Base-by-base conservation (phyloP, 2,888 invertebrate species). In the Erebia ligea region DNA sequence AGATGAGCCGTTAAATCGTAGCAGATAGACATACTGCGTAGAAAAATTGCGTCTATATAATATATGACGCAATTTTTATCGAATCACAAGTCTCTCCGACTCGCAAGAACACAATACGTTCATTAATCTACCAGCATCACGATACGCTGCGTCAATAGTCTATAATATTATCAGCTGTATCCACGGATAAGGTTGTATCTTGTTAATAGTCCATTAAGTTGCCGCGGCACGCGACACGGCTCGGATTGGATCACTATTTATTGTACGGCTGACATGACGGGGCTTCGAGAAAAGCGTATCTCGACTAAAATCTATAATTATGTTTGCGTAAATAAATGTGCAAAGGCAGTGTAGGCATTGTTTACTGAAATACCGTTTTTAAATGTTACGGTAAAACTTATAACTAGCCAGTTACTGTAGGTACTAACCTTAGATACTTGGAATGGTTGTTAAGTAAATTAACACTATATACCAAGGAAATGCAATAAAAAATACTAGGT, bases 121-220 rank as follows among this genome's bases (percentile, higher is more conserved):
- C 25, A 42, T 71, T 57, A 70, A 68, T 72, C 63, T 65, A 19
- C 17, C 48, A 61, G 45, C 67, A 69, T 70, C 65, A 62, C 69
- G 70, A 71, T 67, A 70, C 56, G 19, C 63, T n/a, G 66, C 67
- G 75, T 75, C 77, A 74, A 73, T 78, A 74, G 71, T 72, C 68
- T 74, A 64, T 70, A 72, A 64, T 70, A 72, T 69, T 73, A 72
- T 57, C 58, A 52, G 72, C 63, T 68, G 68, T 69, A 71, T 72
- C 63, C 61, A 25, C 63, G 75, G 76, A 79, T 76, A 77, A 77
- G 77, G 76, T 73, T 71, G 76, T 77, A 79, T 79, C 77, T 77
- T 75, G 76, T 83, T 89, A 89, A 89, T 88, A 88, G 89, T 84
- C 87, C 86, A 90, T 90, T 90, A 89, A 82, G 83, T 86, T 90